Base-by-base conservation (phyloP, 35 echinoderm and acorn worm species). In the Eucidaris tribuloides region DNA sequence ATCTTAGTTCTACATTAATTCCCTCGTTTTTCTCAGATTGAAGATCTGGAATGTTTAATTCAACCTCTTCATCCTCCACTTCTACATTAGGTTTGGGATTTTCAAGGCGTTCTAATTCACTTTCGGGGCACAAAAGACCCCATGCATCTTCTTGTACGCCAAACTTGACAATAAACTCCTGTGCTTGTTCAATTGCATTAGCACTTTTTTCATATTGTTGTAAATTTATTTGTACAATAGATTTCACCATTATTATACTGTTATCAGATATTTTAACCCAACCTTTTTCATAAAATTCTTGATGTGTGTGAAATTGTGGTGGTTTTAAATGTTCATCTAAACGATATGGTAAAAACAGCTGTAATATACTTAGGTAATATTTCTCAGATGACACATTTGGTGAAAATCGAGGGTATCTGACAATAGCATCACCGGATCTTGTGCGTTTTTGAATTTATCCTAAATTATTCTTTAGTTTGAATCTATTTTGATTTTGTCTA, bases 61-160 rank as follows among this genome's bases (percentile, higher is more conserved):
- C 91, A 45, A 77, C 84, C n/a, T 62, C 66, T 22, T 11, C 34
- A 36, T 76, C 50, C 17, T 62, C 32, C 4, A 50, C 22, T 63
- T 83, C n/a, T 22, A 45, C 31, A 28, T 20, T 35, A 20, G 30
- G 17, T 37, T 62, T 46, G 45, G 46, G 42, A 25, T 42, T 18
- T 61, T 40, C 79, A 39, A 82, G 38, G 61, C 82, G 60, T 68
- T 90, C 65, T 50, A 52, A 13, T 65, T 93, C 84, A 88, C 13
- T 48, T 62, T 88, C 35, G 35, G 88, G 88, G 41, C 65, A 76
- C 17, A 86, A 77, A 57, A 63, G 70, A 79, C 58, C 40, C 85
- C 85, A 89, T 80, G 83, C 84, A 87, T 88, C 84, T 80, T 93
- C 64, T 32, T 64, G 35, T 83, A 22, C 62, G 17, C 50, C 78